phyloP scores from a whole-genome alignment of 2,888 invertebrate species.

The Ectobius pallidus region DNA sequence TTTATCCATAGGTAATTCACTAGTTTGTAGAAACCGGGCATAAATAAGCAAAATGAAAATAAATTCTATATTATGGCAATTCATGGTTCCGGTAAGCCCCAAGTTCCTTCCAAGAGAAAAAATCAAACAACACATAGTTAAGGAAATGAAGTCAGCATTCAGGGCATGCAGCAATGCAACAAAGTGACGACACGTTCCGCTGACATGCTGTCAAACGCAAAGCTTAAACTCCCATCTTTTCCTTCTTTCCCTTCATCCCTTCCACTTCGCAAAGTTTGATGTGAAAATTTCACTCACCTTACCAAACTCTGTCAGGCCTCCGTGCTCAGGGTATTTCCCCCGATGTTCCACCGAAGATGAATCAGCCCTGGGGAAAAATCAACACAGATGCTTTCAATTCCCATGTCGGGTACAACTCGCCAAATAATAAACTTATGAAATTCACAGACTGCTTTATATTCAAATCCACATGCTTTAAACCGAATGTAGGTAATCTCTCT shows the following conservation, averaged over 20 bases:
- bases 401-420: no score
- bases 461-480: not conserved
- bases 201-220: slow-evolving; percentile 16
- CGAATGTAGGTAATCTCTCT: no score
- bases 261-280: not conserved
- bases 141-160: no score
- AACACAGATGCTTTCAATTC: not conserved
- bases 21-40: no score
- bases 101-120: no score
- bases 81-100: no score
- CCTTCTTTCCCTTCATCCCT: not conserved
- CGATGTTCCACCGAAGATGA: slow-evolving; percentile 46
- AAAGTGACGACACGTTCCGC: no score
- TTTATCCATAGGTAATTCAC: no score
- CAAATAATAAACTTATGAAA: not conserved
- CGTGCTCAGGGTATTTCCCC: slow-evolving; percentile 46
- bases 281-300: slow-evolving; percentile 49
- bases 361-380: slow-evolving; percentile 50
- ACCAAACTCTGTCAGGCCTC: slow-evolving; percentile 54
- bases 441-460: not conserved
- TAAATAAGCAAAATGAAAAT: no score
- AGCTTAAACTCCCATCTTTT: not conserved
- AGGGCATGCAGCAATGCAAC: no score
- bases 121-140: no score
- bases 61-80: no score